Percentiles rank a stretch among this genome's conserved stretches.
phyloP scores from a whole-genome alignment of 2,797 vertebrate genomes.

The Hyperoplus immaculatus region DNA sequence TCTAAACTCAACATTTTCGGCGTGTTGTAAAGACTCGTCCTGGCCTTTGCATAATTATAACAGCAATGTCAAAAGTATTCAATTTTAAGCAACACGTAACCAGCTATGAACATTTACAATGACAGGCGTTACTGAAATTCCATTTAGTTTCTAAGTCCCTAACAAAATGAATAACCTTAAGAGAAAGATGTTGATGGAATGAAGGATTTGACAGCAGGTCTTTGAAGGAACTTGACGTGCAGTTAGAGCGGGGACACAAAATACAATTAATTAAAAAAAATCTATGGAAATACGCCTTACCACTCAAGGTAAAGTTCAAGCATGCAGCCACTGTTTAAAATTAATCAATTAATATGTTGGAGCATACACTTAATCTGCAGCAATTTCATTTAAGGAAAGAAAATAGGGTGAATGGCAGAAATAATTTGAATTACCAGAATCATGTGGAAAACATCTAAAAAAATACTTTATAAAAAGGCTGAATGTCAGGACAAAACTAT shows the following conservation, averaged over 20 bases:
- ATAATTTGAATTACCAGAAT: conserved; percentile 30
- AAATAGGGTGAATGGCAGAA: conserved; percentile 2
- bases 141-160: conserved; percentile 62
- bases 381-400: conserved; percentile 26
- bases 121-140: conserved; percentile 76
- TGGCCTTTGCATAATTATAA: conserved; percentile 80
- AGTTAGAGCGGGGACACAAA: conserved; percentile 36
- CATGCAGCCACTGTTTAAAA: conserved; percentile 37
- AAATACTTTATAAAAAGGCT: conserved; percentile 1
- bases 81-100: conserved; percentile 63
- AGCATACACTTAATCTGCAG: conserved; percentile 18
- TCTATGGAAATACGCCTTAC: conserved; percentile 39
- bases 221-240: conserved; percentile 68
- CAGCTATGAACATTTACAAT: conserved; percentile 74
- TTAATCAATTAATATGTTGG: conserved; percentile 29
- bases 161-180: conserved; percentile 76
- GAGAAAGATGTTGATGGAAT: conserved; percentile 64
- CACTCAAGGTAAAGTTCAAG: conserved; percentile 39
- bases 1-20: conserved; percentile 83
- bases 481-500: conserved; percentile 54
- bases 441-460: conserved; percentile 43
- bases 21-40: conserved; percentile 79
- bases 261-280: conserved; percentile 41
- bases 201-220: conserved; percentile 46
- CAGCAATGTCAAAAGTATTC: conserved; percentile 79